Evolutionary conservation across 2,888 invertebrate genomes (phyloP), one percentile per base, ranked within the genome.

Genomic region (Lacanobia oleracea): DNA sequence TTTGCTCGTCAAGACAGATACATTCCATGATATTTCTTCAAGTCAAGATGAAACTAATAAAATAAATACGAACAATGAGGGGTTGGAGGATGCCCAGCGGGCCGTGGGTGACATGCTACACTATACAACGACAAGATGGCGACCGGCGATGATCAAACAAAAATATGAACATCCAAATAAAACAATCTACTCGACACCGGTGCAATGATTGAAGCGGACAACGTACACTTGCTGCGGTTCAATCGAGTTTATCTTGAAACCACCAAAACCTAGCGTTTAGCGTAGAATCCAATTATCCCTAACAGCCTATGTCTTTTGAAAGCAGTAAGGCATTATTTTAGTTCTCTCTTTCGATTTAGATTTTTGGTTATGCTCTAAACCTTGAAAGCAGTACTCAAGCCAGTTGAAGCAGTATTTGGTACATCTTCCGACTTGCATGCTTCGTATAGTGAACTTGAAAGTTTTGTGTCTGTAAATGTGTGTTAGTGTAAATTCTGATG

Each of bases 31-130:
- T 82, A 82, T 82, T 86, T 87, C 88, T 86, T 89, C 85, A 87
- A 88, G 62, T 86, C 86, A 92, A 91, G 91, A 93, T 93, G 92
- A 90, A 92, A 91, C 92, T 92, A 93, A 93, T 90, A 93, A 93
- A 91, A 93, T 90, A 91, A 93, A 93, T 91, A 93, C 92, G 90
- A 93, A 92, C 91, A 90, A 94, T 94, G 94, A 93, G 94, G 96
- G 96, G 96, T 96, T 96, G 96, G 96, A 96, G 96, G 96, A 96
- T 93, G 95, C 96, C 96, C 96, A 93, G 94, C 93, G 92, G 95
- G 94, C 94, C 90, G 91, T 91, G 92, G 93, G 93, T 93, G 94
- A 94, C 96, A 96, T 96, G 96, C 96, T 94, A 93, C 93, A 93
- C 79, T 85, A 85, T 81, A 86, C 86, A 86, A 92, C 91, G 90